Evolutionary conservation across 2,888 invertebrate species (phyloP).

Genomic region (Aphelenchoides bicaudatus): DNA sequence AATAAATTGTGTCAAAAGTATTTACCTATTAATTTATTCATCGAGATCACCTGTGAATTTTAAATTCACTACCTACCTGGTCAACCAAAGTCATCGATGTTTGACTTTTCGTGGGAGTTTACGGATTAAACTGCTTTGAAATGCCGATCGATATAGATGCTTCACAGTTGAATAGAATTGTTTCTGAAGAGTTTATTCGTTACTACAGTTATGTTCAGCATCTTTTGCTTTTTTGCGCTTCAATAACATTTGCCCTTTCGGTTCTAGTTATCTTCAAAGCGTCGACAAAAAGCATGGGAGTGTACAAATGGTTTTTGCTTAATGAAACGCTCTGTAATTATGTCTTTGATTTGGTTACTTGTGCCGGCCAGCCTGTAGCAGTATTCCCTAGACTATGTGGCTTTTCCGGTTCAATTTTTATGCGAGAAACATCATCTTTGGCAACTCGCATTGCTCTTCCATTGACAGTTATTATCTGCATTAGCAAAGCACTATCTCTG

Average conservation of each 20-base stretch:
- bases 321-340: background rate
- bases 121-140: no score
- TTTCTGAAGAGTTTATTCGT: background rate
- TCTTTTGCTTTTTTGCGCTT: background rate
- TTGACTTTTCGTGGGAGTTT: no score
- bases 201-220: background rate
- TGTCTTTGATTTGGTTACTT: background rate
- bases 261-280: background rate
- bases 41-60: no score
- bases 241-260: background rate
- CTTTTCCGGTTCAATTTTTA: background rate
- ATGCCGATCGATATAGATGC: no score
- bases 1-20: no score
- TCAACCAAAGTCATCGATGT: no score
- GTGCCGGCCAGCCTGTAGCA: background rate
- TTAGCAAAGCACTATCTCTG: background rate
- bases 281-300: background rate
- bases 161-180: no score
- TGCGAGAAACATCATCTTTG: conserved; percentile 1
- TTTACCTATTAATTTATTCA: no score
- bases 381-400: background rate
- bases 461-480: background rate
- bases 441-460: background rate
- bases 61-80: no score
- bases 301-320: background rate